phyloP scores from a whole-genome alignment of 2,113 vertebrate species.

The Poecile atricapillus region DNA sequence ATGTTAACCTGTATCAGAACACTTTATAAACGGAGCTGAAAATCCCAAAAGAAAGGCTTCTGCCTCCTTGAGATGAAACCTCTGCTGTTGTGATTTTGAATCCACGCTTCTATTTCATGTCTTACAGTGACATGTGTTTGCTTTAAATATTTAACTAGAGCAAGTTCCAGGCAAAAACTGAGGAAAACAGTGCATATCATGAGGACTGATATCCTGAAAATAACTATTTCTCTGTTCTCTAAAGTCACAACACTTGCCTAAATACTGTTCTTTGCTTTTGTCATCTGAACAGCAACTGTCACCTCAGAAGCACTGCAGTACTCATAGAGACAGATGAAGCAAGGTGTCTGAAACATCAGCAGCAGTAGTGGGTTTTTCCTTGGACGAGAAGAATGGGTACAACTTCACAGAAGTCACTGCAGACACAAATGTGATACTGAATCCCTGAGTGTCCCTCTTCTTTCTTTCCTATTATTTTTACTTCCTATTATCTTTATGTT shows the following conservation, averaged over 20 bases:
- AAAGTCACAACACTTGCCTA: neutral
- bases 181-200: neutral
- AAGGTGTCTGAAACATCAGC: neutral
- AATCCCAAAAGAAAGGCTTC: too few relatives aligned
- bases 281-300: neutral
- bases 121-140: neutral
- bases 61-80: too few relatives aligned
- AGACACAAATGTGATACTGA: neutral
- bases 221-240: neutral
- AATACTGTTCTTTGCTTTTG: neutral
- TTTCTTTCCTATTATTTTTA: neutral
- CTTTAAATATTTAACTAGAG: neutral
- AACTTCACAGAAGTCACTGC: neutral
- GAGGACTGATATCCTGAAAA: neutral
- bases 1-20: too few relatives aligned
- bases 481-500: neutral
- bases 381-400: neutral
- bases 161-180: neutral
- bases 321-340: neutral
- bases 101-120: too few relatives aligned
- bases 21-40: too few relatives aligned
- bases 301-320: neutral
- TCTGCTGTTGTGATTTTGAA: too few relatives aligned
- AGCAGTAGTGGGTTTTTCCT: neutral
- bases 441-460: neutral